Percentiles rank a stretch among this genome's conserved stretches.
phyloP scores from a whole-genome alignment of 35 echinoderm and acorn worm species.

The Apostichopus parvimensis region DNA sequence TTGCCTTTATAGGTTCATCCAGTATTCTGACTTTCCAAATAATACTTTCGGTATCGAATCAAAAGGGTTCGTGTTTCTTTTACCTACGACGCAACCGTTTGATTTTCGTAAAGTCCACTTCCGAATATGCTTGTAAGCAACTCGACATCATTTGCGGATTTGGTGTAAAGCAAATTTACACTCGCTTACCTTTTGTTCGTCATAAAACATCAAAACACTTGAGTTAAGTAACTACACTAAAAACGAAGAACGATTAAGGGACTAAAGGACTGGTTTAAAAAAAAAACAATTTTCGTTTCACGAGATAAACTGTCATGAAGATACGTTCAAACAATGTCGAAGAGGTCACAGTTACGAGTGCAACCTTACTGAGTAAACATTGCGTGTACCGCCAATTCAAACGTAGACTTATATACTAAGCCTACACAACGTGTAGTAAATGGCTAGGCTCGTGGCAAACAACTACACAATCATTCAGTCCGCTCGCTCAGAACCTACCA shows the following conservation, averaged over 20 bases:
- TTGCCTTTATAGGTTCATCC: neutral
- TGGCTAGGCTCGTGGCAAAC: neutral
- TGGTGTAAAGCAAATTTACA: slow-evolving; percentile 39
- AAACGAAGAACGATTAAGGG: neutral
- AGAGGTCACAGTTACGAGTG: slow-evolving; percentile 60
- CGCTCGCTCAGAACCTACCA: neutral
- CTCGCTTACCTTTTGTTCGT: slow-evolving; percentile 19
- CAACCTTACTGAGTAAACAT: slow-evolving; percentile 50
- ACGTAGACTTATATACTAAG: neutral
- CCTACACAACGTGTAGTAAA: neutral
- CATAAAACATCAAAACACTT: slow-evolving; percentile 38
- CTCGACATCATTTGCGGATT: slow-evolving; percentile 18
- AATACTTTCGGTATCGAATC: neutral
- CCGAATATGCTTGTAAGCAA: slow-evolving; percentile 10
- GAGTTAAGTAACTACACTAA: neutral
- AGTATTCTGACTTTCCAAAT: neutral
- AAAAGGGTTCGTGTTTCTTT: slow-evolving; percentile 37
- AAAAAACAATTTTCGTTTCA: slow-evolving; percentile 58
- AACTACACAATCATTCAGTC: neutral
- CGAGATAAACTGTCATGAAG: slow-evolving; percentile 40
- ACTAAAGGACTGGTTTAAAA: neutral
- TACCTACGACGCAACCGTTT: slow-evolving; percentile 17
- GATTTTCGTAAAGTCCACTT: slow-evolving; percentile 29
- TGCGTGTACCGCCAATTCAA: slow-evolving; percentile 43
- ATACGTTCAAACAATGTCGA: slow-evolving; percentile 34